Evolutionary conservation across 2,888 invertebrate species (phyloP).

Genomic region (Coecobrya sp.): DNA sequence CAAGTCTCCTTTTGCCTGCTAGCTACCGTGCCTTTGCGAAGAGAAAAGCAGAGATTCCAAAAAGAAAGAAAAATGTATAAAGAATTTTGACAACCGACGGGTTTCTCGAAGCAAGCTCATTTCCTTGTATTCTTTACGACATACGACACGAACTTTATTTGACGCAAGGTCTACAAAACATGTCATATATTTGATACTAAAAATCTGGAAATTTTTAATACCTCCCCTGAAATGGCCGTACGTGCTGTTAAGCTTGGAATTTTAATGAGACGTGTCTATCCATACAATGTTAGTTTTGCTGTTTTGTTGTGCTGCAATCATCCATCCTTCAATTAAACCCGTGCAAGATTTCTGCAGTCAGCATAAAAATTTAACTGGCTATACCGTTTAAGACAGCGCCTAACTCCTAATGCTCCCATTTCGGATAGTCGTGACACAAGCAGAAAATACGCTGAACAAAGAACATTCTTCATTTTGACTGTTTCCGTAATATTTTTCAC

Average conservation of each 20-base stretch:
- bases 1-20: neutral
- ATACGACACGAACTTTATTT: neutral
- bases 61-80: neutral
- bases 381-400: slow-evolving; percentile 3
- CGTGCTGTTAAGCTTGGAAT: slow-evolving; percentile 30
- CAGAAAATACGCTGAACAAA: slow-evolving; percentile 48
- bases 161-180: neutral
- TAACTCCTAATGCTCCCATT: slow-evolving; percentile 24
- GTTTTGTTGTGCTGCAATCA: neutral
- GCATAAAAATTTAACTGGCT: slow-evolving; percentile 13
- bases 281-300: neutral
- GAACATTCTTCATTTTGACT: slow-evolving; percentile 33
- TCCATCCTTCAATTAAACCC: slow-evolving; percentile 25
- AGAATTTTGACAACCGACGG: neutral
- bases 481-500: slow-evolving; percentile 20
- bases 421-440: slow-evolving; percentile 51
- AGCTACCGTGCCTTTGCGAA: neutral
- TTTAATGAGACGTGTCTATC: slow-evolving; percentile 26
- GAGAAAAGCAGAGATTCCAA: neutral
- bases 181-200: slow-evolving; percentile 6
- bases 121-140: neutral
- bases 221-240: neutral
- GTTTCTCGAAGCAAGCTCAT: slow-evolving; percentile 15
- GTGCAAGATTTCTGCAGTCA: slow-evolving; percentile 6
- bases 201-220: slow-evolving; percentile 44